Evolutionary conservation across 1,140 invertebrate species (phyloP), one percentile per base, ranked within the genome.

Genomic region (Probaryconus sp.): DNA sequence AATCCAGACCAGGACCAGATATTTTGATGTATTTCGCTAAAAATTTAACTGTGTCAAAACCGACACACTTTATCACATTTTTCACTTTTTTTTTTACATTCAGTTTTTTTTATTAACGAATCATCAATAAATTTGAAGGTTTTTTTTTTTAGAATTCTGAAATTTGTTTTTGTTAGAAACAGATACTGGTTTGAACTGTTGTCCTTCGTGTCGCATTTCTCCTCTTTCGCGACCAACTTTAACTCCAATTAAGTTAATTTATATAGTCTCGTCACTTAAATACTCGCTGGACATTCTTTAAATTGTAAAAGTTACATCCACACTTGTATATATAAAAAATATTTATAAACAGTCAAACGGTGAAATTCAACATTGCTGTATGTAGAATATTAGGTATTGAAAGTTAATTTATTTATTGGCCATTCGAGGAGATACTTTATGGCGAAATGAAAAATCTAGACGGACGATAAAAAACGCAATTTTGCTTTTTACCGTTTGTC

Each of bases 221-320:
- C 43, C 33, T 43, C 16, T 13, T 17, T 43, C 40, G 20, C 30
- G 37, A 51, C 28, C 42, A 69, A 61, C 26, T 53, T 69, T 21
- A 58, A 60, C 65, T 47, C 42, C 55, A 61, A 53, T 61, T 60
- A 60, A 69, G 31, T 60, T 58, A 60, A 61, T 61, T 61, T 61
- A 53, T 61, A 43, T 45, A 37, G 55, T 61, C 67, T 45, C 47
- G 48, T 61, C 48, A 48, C 30, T 61, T 70, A 60, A 47, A 31
- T 24, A 42, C 26, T 40, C 13, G 42, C 13, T 37, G 18, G 47
- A 42, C 47, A 33, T 42, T 21, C 37, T 35, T 31, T 42, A 35
- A 5, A 9, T 20, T 42, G 9, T 17, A 20, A 20, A 20, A 2
- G 16, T 16, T 42, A 42, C 14, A 20, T 9, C 10, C 28, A 9